Percentiles rank a stretch among this genome's conserved stretches.
Evolutionary conservation across 2,888 invertebrate species (phyloP).

Genomic region (Spisula solida): DNA sequence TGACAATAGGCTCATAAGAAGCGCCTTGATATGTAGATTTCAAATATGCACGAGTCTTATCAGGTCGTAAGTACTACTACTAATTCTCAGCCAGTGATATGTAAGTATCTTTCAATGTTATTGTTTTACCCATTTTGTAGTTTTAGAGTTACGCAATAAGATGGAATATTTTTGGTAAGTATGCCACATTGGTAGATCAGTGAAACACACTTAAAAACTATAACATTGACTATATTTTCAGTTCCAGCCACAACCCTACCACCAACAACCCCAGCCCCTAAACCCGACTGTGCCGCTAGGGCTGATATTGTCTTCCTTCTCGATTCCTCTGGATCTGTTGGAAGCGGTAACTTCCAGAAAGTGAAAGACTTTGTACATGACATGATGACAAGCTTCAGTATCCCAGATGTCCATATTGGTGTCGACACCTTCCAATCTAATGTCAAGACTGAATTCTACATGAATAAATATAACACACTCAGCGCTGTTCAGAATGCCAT

Average conservation of each 20-base stretch:
- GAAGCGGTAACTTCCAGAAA: constrained; percentile 78
- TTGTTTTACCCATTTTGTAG: no score
- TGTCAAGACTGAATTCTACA: constrained; percentile 76
- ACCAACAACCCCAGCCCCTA: constrained; percentile 60
- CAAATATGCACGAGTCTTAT: no score
- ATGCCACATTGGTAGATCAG: no score
- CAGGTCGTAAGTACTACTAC: no score
- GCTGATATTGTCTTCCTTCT: constrained; percentile 83
- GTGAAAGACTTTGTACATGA: constrained; percentile 78
- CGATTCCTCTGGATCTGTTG: constrained; percentile 82
- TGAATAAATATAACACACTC: constrained; percentile 72
- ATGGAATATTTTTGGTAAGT: no score
- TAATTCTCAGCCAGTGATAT: no score
- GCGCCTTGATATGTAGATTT: no score
- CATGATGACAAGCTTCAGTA: constrained; percentile 76
- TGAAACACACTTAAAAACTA: background rate
- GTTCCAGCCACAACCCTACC: constrained; percentile 61
- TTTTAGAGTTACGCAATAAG: no score
- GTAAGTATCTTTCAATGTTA: no score
- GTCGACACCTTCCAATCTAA: constrained; percentile 79
- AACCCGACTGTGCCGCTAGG: constrained; percentile 75
- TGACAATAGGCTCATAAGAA: no score
- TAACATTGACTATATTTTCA: constrained; percentile 26
- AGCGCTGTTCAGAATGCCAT: constrained; percentile 71
- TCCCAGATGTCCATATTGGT: constrained; percentile 74